These are phyloP conservation scores for Tokudaia tokunoshimensis DNA, from an alignment of 2,797 vertebrate genomes.

Conservation along the genomic window DNA sequence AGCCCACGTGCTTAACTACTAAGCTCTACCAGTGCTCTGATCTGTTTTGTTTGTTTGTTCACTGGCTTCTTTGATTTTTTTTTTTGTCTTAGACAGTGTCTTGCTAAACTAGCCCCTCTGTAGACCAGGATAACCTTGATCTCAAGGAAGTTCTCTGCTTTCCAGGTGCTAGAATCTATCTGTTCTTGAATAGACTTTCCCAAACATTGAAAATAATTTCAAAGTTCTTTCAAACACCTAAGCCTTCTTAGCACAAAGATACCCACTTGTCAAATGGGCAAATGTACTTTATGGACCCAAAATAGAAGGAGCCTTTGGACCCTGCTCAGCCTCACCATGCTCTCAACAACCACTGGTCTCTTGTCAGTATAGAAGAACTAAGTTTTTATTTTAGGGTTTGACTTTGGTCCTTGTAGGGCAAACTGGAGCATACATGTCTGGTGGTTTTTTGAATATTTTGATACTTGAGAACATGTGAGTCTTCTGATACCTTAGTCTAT, in stretches of 20 bases:
- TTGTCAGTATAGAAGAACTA: background rate
- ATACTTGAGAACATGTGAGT: background rate
- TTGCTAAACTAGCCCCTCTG: background rate
- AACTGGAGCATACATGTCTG: background rate
- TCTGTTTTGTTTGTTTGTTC: background rate
- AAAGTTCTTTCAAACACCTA: background rate
- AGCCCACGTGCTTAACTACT: conserved; percentile 9
- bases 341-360: background rate
- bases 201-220: background rate
- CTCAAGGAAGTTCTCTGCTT: background rate
- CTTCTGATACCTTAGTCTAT: background rate
- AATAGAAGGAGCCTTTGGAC: background rate
- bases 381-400: background rate
- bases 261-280: background rate
- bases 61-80: background rate
- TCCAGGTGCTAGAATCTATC: background rate
- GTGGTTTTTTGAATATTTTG: background rate
- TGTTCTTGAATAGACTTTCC: conserved; percentile 19
- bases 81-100: background rate
- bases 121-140: background rate
- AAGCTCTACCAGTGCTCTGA: background rate
- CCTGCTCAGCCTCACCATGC: background rate
- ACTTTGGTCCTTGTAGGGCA: background rate
- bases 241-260: background rate
- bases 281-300: background rate